Evolutionary conservation across 2,888 invertebrate genomes (phyloP), one percentile per base, ranked within the genome.

Genomic region (Diaphora mendica): DNA sequence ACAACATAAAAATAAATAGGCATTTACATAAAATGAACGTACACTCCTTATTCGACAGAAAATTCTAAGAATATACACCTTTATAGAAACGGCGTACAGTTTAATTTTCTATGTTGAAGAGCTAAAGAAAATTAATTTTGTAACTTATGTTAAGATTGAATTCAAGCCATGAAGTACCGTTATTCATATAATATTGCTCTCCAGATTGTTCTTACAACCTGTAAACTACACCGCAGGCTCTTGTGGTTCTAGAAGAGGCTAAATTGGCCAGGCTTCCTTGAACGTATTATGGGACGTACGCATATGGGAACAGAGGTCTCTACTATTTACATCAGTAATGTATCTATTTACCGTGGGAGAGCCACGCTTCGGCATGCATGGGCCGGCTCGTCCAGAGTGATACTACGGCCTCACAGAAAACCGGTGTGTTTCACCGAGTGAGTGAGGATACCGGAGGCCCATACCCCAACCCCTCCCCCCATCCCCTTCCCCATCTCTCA

Each of bases 1-100:
- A 69, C 26, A 51, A 73, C 83, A 83, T 82, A 82, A 83, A 82
- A 82, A 75, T 79, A 77, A 82, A 82, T 83, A 83, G 80, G 72
- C 72, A 76, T 80, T 77, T 79, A 71, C 75, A 71, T 75, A 71
- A 78, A 75, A 77, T 55, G 71, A 77, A 78, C 59, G 76, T 74
- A 73, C 65, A 76, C 73, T 76, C 73, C 76, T 79, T 62, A 59
- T 62, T 55, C 42, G 51, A 48, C 17, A 55, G 62, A 5, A 42
- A n/a, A 62, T 72, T n/a, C 42, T 26, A 33, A 35, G 67, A 11
- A 83, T 68, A 74, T 66, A 39, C 71, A 30, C 65, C 77, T 74
- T 7, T 80, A 75, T 8, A 1, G 0, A 0, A 2, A 4, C 0
- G 23, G 0, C 0, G 3, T 66, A 82, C 55, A 75, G 82, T 72